These are phyloP conservation scores for Myotis vivesi DNA, from an alignment of 2,797 vertebrate genomes.

Conservation along the genomic window DNA sequence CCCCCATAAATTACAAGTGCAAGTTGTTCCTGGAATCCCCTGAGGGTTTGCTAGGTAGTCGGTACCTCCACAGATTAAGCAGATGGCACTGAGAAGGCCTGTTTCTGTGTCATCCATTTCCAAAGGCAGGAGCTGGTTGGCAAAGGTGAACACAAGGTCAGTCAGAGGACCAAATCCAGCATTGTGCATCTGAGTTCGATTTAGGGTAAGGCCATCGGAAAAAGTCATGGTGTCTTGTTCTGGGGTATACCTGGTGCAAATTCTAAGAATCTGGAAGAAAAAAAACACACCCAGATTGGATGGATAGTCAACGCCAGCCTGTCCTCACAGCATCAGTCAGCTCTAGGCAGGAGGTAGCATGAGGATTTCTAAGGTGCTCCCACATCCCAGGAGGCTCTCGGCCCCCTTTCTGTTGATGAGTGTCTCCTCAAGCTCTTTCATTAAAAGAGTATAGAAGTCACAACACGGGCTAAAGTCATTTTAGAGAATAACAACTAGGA, in stretches of 20 bases:
- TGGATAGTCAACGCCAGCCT: not conserved
- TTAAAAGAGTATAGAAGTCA: not conserved
- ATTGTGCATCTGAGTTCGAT: conserved; percentile 98
- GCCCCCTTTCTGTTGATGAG: fast-evolving
- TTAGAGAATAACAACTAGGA: conserved; percentile 7
- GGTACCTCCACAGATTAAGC: conserved; percentile 95
- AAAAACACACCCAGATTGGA: not conserved
- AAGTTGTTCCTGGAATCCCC: not conserved
- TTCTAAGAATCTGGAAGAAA: conserved; percentile 91
- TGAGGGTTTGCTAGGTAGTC: not conserved
- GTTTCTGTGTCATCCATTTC: conserved; percentile 98
- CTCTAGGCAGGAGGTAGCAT: not conserved
- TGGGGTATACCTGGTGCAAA: conserved; percentile 95
- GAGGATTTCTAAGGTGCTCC: not conserved
- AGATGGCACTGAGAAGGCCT: conserved; percentile 97
- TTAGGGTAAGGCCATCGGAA: conserved; percentile 95
- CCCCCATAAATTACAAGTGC: not conserved
- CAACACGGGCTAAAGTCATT: not conserved
- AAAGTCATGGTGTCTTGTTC: conserved; percentile 98
- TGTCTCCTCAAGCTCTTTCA: not conserved
- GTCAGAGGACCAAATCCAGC: conserved; percentile 95
- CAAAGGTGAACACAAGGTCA: conserved; percentile 96
- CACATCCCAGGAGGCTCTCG: not conserved
- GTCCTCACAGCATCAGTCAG: not conserved
- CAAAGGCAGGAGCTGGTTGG: conserved; percentile 95